Percentiles rank a stretch among this genome's conserved stretches.
Evolutionary conservation across 2,888 invertebrate species (phyloP).

Genomic region (Phyto melanocephala): DNA sequence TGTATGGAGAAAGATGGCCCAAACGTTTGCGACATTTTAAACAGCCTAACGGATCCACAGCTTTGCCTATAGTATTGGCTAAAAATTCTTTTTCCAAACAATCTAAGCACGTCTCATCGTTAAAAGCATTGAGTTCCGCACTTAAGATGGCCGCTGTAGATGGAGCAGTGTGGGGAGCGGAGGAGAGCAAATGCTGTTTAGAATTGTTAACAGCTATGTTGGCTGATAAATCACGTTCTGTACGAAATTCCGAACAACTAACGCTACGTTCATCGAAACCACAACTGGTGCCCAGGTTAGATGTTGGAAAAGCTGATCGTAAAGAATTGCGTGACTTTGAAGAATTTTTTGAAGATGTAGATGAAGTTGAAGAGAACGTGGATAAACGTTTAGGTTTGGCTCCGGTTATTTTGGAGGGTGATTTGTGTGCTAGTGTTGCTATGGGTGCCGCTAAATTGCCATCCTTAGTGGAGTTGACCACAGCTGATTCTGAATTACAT

Average conservation of each 20-base stretch:
- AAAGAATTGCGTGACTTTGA: constrained; percentile 73
- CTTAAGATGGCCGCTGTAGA: constrained; percentile 48
- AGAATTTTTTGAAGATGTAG: constrained; percentile 70
- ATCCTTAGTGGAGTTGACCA: constrained; percentile 52
- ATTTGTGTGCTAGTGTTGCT: constrained; percentile 34
- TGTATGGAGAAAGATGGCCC: constrained; percentile 59
- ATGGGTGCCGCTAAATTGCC: constrained; percentile 34
- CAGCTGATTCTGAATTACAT: constrained; percentile 60
- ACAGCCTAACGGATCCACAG: constrained; percentile 73
- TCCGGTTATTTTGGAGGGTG: constrained; percentile 66
- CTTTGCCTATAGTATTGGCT: constrained; percentile 77
- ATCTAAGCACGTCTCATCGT: constrained; percentile 76
- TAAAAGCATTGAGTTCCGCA: constrained; percentile 67
- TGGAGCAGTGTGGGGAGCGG: constrained; percentile 66
- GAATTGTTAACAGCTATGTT: constrained; percentile 45
- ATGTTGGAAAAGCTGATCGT: constrained; percentile 65
- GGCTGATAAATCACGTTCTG: constrained; percentile 61
- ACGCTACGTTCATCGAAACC: constrained; percentile 75
- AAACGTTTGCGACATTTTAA: constrained; percentile 73
- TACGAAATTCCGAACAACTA: constrained; percentile 74
- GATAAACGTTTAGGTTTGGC: constrained; percentile 77
- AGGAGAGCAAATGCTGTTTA: constrained; percentile 54
- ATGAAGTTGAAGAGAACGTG: constrained; percentile 72
- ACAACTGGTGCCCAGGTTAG: constrained; percentile 64
- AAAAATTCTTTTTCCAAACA: constrained; percentile 78